These are phyloP conservation scores for Pseudocheirus occidentalis DNA, from an alignment of 2,797 vertebrate genomes.

Conservation along the genomic window DNA sequence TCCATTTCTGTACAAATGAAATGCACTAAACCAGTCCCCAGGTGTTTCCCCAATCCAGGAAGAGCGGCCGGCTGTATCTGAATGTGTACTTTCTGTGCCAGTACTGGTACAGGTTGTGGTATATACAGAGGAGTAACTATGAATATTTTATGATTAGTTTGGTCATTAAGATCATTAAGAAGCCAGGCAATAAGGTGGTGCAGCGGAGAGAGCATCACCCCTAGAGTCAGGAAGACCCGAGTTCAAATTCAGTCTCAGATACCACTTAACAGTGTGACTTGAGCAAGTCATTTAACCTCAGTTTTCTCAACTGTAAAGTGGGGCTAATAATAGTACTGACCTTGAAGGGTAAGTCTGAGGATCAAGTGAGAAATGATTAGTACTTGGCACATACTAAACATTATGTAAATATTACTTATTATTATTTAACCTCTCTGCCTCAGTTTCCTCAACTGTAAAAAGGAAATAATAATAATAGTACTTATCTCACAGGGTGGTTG, in stretches of 20 bases:
- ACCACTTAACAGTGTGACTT: background rate
- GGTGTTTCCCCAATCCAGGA: constrained; percentile 18
- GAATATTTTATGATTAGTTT: constrained; percentile 1
- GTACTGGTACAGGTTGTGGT: background rate
- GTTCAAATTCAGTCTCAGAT: background rate
- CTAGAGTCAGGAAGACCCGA: background rate
- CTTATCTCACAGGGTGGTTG: background rate
- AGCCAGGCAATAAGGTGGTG: background rate
- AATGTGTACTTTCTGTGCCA: background rate
- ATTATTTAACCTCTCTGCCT: background rate
- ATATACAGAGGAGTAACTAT: background rate
- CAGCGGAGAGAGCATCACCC: background rate
- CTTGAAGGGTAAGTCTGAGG: background rate
- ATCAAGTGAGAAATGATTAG: background rate
- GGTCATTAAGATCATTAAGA: background rate
- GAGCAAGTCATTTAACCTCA: background rate
- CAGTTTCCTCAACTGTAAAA: background rate
- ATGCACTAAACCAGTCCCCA: background rate
- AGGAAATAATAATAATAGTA: background rate
- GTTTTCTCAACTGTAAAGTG: background rate
- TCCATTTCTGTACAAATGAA: constrained; percentile 31
- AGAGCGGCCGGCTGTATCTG: constrained; percentile 32
- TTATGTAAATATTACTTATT: background rate
- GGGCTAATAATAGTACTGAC: background rate
- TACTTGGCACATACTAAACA: too few relatives aligned